phyloP scores from a whole-genome alignment of 2,797 vertebrate genomes.

The Gymnothorax javanicus region DNA sequence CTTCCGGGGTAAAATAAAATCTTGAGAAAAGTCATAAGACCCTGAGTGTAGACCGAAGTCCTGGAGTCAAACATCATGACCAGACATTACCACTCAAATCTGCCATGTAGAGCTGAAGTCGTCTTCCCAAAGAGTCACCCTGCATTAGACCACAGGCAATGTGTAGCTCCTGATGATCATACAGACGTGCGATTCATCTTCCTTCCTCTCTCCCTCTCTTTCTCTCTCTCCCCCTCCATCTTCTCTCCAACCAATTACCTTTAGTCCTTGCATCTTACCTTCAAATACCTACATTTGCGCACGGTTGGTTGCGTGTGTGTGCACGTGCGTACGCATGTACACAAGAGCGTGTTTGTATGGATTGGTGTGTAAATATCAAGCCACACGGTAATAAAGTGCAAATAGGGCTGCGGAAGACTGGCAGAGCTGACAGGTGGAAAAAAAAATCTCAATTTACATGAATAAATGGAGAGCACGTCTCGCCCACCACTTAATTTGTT shows the following conservation, averaged over 20 bases:
- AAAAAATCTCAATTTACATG: slow-evolving; percentile 10
- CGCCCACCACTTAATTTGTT: slow-evolving; percentile 28
- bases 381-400: background rate
- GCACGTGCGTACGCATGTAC: background rate
- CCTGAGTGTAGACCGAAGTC: background rate
- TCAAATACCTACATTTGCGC: background rate
- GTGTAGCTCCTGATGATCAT: no score
- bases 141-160: no score
- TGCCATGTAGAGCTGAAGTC: no score
- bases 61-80: background rate
- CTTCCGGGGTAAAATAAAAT: no score
- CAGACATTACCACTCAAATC: background rate
- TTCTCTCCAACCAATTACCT: background rate
- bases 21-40: background rate
- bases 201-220: slow-evolving; percentile 29
- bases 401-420: background rate
- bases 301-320: background rate
- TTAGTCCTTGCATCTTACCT: no score
- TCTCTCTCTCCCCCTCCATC: slow-evolving; percentile 30
- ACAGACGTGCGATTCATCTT: background rate
- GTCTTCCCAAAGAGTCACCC: no score
- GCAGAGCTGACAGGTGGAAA: background rate
- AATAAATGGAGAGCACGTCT: background rate
- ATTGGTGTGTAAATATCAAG: background rate
- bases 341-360: background rate